These are phyloP conservation scores for Meganola albula DNA, from an alignment of 2,888 invertebrate species.

Conservation along the genomic window DNA sequence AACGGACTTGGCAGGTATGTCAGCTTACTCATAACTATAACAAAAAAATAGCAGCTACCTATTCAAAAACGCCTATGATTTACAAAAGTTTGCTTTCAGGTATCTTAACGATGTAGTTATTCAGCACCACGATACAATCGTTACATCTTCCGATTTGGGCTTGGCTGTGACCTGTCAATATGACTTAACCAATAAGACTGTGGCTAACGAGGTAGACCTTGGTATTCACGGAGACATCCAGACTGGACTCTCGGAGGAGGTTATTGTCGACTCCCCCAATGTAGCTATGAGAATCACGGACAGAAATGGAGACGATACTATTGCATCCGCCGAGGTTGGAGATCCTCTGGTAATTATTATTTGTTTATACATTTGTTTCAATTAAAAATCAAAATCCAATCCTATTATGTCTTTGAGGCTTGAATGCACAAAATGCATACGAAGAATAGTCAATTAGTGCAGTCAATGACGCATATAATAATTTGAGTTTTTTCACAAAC, in stretches of 20 bases:
- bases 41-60: too few relatives aligned
- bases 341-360: slow-evolving; percentile 82
- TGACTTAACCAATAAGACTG: slow-evolving; percentile 95
- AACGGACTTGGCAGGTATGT: slow-evolving; percentile 87
- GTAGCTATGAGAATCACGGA: slow-evolving; percentile 96
- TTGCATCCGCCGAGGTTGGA: slow-evolving; percentile 93
- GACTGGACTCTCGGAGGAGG: slow-evolving; percentile 91
- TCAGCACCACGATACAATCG: slow-evolving; percentile 96
- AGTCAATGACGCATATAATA: too few relatives aligned
- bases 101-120: slow-evolving; percentile 95
- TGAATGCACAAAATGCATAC: too few relatives aligned
- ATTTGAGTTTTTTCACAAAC: too few relatives aligned
- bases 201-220: slow-evolving; percentile 93
- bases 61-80: too few relatives aligned
- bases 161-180: slow-evolving; percentile 96
- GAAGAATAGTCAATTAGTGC: too few relatives aligned
- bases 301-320: slow-evolving; percentile 88
- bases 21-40: too few relatives aligned
- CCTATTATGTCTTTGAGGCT: too few relatives aligned
- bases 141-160: slow-evolving; percentile 95
- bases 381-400: not conserved
- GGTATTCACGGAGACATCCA: slow-evolving; percentile 93
- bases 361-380: too few relatives aligned
- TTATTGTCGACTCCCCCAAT: slow-evolving; percentile 95
- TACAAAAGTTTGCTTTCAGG: too few relatives aligned